Evolutionary conservation across 2,888 invertebrate genomes (phyloP), one percentile per base, ranked within the genome.

Genomic region (Lasiommata megera): DNA sequence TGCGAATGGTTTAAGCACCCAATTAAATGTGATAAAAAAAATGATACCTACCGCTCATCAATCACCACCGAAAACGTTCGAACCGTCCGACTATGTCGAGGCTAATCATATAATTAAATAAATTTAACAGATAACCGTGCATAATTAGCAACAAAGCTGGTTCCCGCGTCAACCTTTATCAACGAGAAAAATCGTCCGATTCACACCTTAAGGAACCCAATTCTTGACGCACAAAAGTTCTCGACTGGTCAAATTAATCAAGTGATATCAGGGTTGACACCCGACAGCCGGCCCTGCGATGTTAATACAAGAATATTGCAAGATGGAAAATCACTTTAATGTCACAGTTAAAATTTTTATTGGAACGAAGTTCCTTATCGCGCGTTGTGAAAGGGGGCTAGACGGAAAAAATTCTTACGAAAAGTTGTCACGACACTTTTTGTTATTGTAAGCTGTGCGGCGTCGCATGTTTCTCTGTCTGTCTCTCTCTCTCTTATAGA

Each of bases 131-230:
- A 86, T 82, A 83, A 84, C 84, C 88, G 74, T 87, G 84, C 72
- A 83, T 88, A 87, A 88, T 88, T 83, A 84, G 83, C 84, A 85
- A 84, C 83, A 58, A 54, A 54, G 79, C 76, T 64, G 73, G 77
- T 78, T 75, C 79, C 78, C 84, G 84, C 77, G 82, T 87, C 87
- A 83, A 86, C 82, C 83, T 85, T 84, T 88, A 88, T 89, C 88
- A 84, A 68, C 71, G 75, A 83, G 84, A 85, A 85, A 88, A 84
- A 88, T 88, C 87, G 77, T 80, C 86, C 86, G 83, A 88, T 88
- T 88, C 82, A 88, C 88, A 88, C 88, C 79, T 85, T 74, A 73
- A 73, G n/a, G 72, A 74, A 68, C 68, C 72, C 74, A 73, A 79
- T 71, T 76, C 46, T 79, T 78, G 80, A 80, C 80, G 70, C 68